Base-by-base conservation (phyloP, 2,888 invertebrate species). In the Lamellibrachia satsuma region DNA sequence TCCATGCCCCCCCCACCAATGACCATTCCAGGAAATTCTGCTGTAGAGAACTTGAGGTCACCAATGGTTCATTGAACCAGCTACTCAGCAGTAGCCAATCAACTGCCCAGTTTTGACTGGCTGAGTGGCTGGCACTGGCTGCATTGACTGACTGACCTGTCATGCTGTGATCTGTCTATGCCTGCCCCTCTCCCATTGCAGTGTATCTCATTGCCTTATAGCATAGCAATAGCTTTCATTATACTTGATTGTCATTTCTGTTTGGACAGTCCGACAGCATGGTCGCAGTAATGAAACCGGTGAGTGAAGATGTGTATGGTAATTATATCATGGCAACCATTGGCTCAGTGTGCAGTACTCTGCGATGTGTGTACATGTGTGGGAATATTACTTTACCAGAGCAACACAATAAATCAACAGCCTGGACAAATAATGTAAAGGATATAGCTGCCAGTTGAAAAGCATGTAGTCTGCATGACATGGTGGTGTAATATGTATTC, bases 241-340 rank as follows among this genome's bases (percentile, higher is more conserved):
- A 75, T 75, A 22, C 22, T 75, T 60, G 60, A 11, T 11, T 11
- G 75, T 2, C 75, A 75, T 75, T 75, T 75, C 75, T 75, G 11
- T n/a, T 75, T 15, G 15, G 75, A 75, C 75, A 22, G 75, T 75
- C 75, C 75, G 6, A 75, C 75, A 75, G 75, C 75, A 75, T 75
- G 75, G n/a, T 75, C n/a, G 75, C 75, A 75, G 75, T 75, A 75
- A 75, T 75, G 75, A 75, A 75, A n/a, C 75, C 75, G 75, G 75
- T 75, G 75, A 75, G 75, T 75, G 75, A n/a, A 75, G 22, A 75
- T 22, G 22, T 75, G 75, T 75, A n/a, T 75, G 22, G 6, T 75
- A 75, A 75, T 75, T 75, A 75, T 55, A 8, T n/a, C 15, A 22
- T n/a, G 2, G 22, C 55, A 55, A 55, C 7, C 55, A 9, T 9